Conservation (phyloP, 2,113 vertebrate species). For the Xiphorhynchus elegans region DNA sequence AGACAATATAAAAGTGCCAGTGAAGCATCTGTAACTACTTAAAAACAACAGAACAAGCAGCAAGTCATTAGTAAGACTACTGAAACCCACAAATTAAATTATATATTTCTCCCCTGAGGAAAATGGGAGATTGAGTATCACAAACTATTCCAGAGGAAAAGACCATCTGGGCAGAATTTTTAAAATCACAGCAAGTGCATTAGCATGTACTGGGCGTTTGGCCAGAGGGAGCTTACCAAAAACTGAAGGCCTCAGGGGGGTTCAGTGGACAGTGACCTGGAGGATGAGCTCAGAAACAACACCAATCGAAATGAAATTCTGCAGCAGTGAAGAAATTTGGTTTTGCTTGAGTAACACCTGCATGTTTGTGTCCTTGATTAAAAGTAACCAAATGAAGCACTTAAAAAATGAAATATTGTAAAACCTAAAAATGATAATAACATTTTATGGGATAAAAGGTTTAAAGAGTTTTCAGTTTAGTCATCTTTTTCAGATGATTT, state of each 20-base stretch:
- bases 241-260: background rate
- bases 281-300: background rate
- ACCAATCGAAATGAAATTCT: background rate
- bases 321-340: background rate
- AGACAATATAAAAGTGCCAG: background rate
- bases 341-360: background rate
- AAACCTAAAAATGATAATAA: background rate
- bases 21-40: slow-evolving; percentile 12
- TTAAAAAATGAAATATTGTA: background rate
- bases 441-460: background rate
- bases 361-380: background rate
- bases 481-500: background rate
- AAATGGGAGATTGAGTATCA: background rate
- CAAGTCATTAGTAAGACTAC: slow-evolving; percentile 21
- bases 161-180: slow-evolving; percentile 10
- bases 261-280: background rate
- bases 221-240: background rate
- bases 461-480: background rate
- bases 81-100: slow-evolving; percentile 24
- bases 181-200: background rate
- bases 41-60: background rate
- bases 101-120: background rate
- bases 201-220: background rate
- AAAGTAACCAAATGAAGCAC: background rate
- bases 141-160: background rate